Evolutionary conservation across 2,113 vertebrate genomes (phyloP).

Genomic region (Ceyx cyanopectus): DNA sequence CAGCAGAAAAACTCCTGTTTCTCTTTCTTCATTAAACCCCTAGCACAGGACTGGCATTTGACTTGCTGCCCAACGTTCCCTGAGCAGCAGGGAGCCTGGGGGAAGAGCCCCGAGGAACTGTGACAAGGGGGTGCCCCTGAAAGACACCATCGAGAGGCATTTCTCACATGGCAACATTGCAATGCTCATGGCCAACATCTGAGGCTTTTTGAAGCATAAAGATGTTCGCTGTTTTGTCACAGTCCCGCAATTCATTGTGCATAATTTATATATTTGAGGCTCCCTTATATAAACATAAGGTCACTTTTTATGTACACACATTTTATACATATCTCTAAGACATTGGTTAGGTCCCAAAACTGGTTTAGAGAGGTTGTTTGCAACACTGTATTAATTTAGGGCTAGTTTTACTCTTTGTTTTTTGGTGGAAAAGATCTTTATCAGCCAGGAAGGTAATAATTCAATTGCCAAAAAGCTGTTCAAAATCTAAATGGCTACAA

Average conservation of each 20-base stretch:
- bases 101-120: neutral
- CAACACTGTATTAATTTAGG: neutral
- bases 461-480: neutral
- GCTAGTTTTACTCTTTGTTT: neutral
- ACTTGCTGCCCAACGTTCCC: neutral
- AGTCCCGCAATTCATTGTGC: neutral
- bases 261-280: neutral
- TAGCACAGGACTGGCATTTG: neutral
- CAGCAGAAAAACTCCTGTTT: neutral
- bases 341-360: neutral
- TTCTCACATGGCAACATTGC: neutral
- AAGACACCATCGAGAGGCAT: neutral
- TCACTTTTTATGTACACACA: neutral
- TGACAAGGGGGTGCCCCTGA: neutral
- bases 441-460: neutral
- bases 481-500: neutral
- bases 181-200: fast-evolving
- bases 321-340: neutral
- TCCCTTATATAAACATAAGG: neutral
- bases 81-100: neutral
- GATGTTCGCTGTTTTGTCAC: neutral
- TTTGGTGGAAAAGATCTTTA: neutral
- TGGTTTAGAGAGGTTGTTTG: neutral
- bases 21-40: neutral
- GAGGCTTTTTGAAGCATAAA: neutral